Conservation (phyloP, 2,113 vertebrate genomes). For the Natator depressus region DNA sequence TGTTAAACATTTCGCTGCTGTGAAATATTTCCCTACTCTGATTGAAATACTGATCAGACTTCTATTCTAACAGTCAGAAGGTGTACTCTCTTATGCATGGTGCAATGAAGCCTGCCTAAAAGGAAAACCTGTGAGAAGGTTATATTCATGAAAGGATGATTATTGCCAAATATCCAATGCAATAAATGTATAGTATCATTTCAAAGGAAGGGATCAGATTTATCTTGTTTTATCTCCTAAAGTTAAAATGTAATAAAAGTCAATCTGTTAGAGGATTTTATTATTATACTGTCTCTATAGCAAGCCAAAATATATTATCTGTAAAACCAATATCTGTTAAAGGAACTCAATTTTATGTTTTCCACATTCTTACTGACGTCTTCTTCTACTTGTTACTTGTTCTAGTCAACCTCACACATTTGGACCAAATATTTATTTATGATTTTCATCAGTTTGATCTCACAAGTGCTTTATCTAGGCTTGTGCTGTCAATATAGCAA, state of each 20-base stretch:
- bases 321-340: not conserved
- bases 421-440: not conserved
- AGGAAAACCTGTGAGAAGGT: not conserved
- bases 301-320: not conserved
- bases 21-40: not conserved
- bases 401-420: not conserved
- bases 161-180: not conserved
- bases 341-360: not conserved
- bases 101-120: not conserved
- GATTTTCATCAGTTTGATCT: not conserved
- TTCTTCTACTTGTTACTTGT: not conserved
- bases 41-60: not conserved
- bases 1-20: not conserved
- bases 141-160: not conserved
- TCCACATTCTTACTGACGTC: not conserved
- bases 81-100: not conserved
- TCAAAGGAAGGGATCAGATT: slow-evolving; percentile 1
- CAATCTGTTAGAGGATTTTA: not conserved
- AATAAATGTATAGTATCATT: not conserved
- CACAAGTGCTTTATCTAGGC: not conserved
- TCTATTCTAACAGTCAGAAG: not conserved
- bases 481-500: not conserved
- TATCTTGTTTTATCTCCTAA: not conserved
- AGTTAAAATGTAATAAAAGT: not conserved
- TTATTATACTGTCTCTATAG: not conserved